A percentile compares a stretch with the other conserved stretches of the same genome.
Evolutionary conservation across 2,113 vertebrate species (phyloP).

Genomic region (Bombycilla garrulus): DNA sequence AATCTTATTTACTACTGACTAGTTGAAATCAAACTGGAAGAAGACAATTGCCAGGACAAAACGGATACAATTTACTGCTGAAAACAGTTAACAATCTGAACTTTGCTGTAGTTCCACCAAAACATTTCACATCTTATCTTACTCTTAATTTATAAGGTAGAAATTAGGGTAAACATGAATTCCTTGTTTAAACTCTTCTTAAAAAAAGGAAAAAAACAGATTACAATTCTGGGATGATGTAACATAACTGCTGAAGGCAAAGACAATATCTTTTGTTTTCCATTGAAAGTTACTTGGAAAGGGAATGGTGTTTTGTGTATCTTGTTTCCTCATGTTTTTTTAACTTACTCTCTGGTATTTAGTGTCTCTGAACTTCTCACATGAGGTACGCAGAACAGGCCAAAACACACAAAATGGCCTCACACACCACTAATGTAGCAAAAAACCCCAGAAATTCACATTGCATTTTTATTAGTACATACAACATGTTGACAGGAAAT

Average conservation of each 20-base stretch:
- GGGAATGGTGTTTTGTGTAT: not conserved
- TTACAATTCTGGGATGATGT: not conserved
- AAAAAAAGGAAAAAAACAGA: not conserved
- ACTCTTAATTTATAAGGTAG: not conserved
- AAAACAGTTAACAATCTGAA: not conserved
- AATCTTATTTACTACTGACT: not conserved
- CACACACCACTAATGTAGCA: rapidly evolving
- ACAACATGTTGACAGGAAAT: not conserved
- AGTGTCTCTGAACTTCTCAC: not conserved
- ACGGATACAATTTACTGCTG: not conserved
- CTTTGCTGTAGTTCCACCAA: not conserved
- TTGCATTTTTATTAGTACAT: not conserved
- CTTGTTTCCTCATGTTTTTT: not conserved
- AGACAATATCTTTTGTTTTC: not conserved
- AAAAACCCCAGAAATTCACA: rapidly evolving
- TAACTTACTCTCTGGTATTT: not conserved
- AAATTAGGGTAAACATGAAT: not conserved
- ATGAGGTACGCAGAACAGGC: rapidly evolving
- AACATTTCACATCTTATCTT: not conserved
- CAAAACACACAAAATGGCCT: not conserved
- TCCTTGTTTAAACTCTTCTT: not conserved
- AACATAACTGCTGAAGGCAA: not conserved
- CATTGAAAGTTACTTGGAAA: not conserved
- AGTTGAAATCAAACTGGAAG: not conserved
- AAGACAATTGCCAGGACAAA: not conserved